phyloP scores from a whole-genome alignment of 2,113 vertebrate species.

The Eupsittula cactorum region DNA sequence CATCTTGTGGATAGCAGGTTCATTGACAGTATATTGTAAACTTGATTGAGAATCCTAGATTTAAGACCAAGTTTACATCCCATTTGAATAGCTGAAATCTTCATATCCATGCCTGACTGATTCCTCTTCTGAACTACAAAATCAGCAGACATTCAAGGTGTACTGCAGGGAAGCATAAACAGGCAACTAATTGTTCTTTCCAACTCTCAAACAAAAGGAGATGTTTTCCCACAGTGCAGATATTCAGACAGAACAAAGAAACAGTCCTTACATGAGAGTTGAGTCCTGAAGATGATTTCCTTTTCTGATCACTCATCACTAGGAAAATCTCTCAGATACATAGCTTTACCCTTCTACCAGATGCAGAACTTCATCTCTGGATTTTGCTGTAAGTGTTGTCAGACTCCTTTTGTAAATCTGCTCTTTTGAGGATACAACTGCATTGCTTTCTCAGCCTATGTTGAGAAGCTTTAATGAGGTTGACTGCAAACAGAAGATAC shows the following conservation, averaged over 20 bases:
- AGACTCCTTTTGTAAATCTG: background rate
- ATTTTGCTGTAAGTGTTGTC: background rate
- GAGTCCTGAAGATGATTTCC: background rate
- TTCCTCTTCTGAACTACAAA: background rate
- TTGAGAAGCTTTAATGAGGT: background rate
- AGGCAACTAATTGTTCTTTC: background rate
- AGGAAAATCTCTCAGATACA: background rate
- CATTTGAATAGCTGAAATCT: background rate
- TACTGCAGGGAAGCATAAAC: background rate
- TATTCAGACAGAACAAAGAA: background rate
- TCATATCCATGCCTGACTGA: background rate
- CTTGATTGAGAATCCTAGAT: background rate
- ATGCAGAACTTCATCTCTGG: background rate
- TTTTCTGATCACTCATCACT: background rate
- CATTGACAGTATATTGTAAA: background rate
- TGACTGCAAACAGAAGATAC: background rate
- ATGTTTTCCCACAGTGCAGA: background rate
- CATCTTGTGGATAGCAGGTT: background rate
- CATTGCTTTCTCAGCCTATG: background rate
- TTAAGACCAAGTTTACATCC: background rate
- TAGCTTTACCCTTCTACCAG: background rate
- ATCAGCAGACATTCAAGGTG: background rate
- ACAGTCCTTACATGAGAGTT: background rate
- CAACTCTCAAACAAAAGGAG: background rate
- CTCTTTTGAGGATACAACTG: background rate